These are phyloP conservation scores for Quadroppia sp. DNA, from an alignment of 2,888 invertebrate genomes.

Conservation along the genomic window DNA sequence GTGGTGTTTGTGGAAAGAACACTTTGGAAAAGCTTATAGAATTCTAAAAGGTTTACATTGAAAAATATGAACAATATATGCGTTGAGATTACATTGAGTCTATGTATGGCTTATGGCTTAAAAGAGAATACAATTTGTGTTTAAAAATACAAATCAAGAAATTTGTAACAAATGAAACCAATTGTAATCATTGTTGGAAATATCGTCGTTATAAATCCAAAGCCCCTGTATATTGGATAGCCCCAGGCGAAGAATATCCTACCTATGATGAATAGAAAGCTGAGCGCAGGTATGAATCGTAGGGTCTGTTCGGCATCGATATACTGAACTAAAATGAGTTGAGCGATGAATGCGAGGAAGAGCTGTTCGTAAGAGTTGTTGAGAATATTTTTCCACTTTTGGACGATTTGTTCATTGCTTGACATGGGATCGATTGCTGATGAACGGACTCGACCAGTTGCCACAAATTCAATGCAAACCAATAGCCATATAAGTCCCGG, in stretches of 20 bases:
- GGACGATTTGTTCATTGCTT: not conserved
- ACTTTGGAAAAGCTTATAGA: no score
- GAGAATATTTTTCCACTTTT: constrained; percentile 19
- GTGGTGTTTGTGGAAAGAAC: no score
- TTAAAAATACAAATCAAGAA: constrained; percentile 2
- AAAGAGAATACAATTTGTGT: not conserved
- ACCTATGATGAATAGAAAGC: constrained; percentile 30
- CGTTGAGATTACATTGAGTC: no score
- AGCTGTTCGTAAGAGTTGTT: constrained; percentile 40
- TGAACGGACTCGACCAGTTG: not conserved
- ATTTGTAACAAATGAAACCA: not conserved
- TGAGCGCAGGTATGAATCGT: constrained; percentile 36
- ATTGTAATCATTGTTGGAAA: not conserved
- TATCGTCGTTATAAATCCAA: constrained; percentile 25
- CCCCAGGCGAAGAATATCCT: constrained; percentile 38
- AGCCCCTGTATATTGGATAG: constrained; percentile 39
- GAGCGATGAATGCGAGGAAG: constrained; percentile 7
- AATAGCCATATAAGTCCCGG: not conserved
- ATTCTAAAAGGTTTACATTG: no score
- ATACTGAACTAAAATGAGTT: constrained; percentile 25
- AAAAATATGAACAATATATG: not conserved
- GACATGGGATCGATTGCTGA: constrained; percentile 36
- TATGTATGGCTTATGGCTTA: no score
- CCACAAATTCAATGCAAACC: not conserved
- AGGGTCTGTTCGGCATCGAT: constrained; percentile 4